A percentile compares a stretch with the other conserved stretches of the same genome.
Conservation (phyloP, 2,888 invertebrate genomes). For the Minunthozetes semirufus region DNA sequence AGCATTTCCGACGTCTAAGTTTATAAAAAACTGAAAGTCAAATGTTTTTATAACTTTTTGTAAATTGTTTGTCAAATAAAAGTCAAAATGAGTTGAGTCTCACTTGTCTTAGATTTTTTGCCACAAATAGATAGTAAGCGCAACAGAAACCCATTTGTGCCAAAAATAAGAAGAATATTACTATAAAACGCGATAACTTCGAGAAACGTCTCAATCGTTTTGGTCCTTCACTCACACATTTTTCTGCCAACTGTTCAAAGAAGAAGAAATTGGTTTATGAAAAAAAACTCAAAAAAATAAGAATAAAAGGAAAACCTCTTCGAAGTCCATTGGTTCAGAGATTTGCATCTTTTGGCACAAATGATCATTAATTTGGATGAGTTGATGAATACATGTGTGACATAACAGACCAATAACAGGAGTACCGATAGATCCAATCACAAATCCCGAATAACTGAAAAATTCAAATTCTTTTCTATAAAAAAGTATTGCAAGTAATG, state of each 20-base stretch:
- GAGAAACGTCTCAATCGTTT: not conserved
- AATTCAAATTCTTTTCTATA: not conserved
- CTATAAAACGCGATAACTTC: not conserved
- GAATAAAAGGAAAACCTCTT: conserved; percentile 19
- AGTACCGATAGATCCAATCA: conserved; percentile 29
- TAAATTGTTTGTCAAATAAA: not conserved
- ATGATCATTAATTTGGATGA: conserved; percentile 31
- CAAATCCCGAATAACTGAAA: conserved; percentile 31
- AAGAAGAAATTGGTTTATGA: not conserved
- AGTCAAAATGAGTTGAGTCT: not conserved
- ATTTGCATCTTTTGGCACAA: conserved; percentile 17
- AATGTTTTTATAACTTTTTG: not conserved
- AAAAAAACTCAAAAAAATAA: not conserved
- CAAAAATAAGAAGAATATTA: conserved; percentile 17
- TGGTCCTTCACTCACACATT: not conserved
- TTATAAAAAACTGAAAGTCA: conserved; percentile 18
- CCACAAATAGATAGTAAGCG: conserved; percentile 33
- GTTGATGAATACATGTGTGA: conserved; percentile 34
- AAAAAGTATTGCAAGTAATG: not conserved
- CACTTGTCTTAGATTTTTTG: conserved; percentile 26
- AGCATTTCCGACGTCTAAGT: not conserved
- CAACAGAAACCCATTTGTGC: conserved; percentile 35
- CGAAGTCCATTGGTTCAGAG: conserved; percentile 22
- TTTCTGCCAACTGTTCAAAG: conserved; percentile 6
- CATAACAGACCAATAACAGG: conserved; percentile 33